These are phyloP conservation scores for Bolinopsis microptera DNA, from an alignment of 37 sponge, comb jelly and placozoan genomes.

Conservation along the genomic window DNA sequence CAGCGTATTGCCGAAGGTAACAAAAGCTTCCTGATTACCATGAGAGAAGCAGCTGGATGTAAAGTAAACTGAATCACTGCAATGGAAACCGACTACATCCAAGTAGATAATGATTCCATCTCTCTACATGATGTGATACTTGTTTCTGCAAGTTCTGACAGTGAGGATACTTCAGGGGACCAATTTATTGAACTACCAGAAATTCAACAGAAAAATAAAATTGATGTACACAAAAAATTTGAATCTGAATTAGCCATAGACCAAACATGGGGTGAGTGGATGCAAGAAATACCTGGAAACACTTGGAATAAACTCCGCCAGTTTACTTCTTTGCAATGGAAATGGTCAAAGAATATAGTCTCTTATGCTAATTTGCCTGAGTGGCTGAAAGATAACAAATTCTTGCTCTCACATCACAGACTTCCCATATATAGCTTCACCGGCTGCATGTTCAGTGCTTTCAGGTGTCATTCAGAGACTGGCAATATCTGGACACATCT, in stretches of 20 bases:
- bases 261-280: slow-evolving; percentile 33
- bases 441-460: slow-evolving; percentile 80
- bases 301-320: background rate
- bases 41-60: no score
- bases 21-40: no score
- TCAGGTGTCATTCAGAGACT: slow-evolving; percentile 89
- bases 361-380: slow-evolving; percentile 81
- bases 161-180: background rate
- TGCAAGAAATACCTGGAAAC: slow-evolving; percentile 6
- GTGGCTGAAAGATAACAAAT: slow-evolving; percentile 94
- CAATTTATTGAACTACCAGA: background rate
- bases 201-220: background rate
- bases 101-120: background rate
- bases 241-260: background rate
- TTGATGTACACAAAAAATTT: background rate
- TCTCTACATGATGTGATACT: background rate
- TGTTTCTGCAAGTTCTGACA: background rate
- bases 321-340: background rate
- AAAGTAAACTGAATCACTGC: no score
- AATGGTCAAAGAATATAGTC: slow-evolving; percentile 68
- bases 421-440: slow-evolving; percentile 80
- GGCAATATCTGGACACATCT: slow-evolving; percentile 99
- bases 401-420: slow-evolving; percentile 71
- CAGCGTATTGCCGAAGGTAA: no score
- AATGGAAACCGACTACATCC: background rate